Base-by-base conservation (phyloP, 1,140 invertebrate genomes). In the Oedothorax gibbosus region DNA sequence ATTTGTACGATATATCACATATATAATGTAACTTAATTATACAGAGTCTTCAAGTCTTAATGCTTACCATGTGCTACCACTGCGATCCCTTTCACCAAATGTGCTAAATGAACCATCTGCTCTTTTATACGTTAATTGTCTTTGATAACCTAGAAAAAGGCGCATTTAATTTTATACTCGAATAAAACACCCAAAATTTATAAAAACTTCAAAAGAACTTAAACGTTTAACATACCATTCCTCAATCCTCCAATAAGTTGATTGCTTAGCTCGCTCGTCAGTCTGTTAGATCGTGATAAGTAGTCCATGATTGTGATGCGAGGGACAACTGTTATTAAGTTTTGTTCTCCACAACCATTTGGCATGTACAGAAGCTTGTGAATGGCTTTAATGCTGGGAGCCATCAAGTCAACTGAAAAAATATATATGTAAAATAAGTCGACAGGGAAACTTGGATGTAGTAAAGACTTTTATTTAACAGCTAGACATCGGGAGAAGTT, bases 51-150 rank as follows among this genome's bases (percentile, higher is more conserved):
- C 1, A 1, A 35, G 1, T 35, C 35, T 35, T 2, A 35, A 35
- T 57, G 11, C 54, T 14, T 90, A 95, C 98, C 97, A 99, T n/a
- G 96, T 95, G 88, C 96, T 98, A 12, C 98, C 96, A 80, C 92
- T 93, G 6, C 92, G 90, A 88, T 98, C 95, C 15, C 92, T 92
- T 84, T 94, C 92, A 53, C 96, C 97, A 90, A 99, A 99, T 14
- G 96, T 95, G 89, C 96, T 97, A 89, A 99, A 99, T 0, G 97
- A 99, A 3, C 97, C 97, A 90, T 99, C 98, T 4, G 91, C 89
- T 86, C 96, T 94, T 73, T 94, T 94, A 90, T 96, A 99, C 2
- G 95, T 97, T 87, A 99, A 92, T 89, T 99, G 94, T 86, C 96
- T 92, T 89, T 99, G 98, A 89, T 98, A 98, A 7, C 97, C 96